Conservation (phyloP, 2,797 vertebrate genomes). For the Alcedo atthis region DNA sequence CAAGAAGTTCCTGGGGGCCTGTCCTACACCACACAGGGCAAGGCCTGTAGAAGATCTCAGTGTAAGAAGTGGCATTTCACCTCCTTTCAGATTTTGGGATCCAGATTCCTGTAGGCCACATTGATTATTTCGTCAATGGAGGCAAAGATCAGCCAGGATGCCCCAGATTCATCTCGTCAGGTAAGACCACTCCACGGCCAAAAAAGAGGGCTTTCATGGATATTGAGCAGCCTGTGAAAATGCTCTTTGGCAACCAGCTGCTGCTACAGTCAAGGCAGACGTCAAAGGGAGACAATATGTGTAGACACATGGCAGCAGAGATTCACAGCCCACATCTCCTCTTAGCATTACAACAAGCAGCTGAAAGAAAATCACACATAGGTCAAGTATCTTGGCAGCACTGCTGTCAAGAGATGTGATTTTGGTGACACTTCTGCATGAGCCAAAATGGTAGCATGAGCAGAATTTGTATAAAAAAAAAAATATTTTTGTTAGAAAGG, state of each 20-base stretch:
- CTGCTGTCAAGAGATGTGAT: not conserved
- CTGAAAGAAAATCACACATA: not conserved
- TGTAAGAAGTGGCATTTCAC: not conserved
- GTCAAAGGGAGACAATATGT: not conserved
- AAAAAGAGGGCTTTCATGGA: not conserved
- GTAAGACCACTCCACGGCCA: constrained; percentile 44
- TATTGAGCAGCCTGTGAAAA: not conserved
- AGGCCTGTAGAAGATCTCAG: not conserved
- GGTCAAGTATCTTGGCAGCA: not conserved
- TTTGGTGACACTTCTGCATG: not conserved
- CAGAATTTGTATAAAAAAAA: not conserved
- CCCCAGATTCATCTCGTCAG: constrained; percentile 68
- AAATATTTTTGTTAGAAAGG: not conserved
- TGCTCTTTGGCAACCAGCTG: not conserved
- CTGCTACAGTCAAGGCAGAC: not conserved
- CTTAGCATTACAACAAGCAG: not conserved
- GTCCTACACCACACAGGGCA: not conserved
- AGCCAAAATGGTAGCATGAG: not conserved
- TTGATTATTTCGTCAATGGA: constrained; percentile 94
- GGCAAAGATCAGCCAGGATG: constrained; percentile 95
- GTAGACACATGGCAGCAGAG: not conserved
- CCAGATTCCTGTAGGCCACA: constrained; percentile 92
- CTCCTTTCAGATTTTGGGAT: constrained; percentile 90
- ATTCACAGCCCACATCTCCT: not conserved
- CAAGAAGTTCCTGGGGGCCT: not conserved